Conservation (phyloP, 1,140 invertebrate species). For the Diachasmimorpha longicaudata region DNA sequence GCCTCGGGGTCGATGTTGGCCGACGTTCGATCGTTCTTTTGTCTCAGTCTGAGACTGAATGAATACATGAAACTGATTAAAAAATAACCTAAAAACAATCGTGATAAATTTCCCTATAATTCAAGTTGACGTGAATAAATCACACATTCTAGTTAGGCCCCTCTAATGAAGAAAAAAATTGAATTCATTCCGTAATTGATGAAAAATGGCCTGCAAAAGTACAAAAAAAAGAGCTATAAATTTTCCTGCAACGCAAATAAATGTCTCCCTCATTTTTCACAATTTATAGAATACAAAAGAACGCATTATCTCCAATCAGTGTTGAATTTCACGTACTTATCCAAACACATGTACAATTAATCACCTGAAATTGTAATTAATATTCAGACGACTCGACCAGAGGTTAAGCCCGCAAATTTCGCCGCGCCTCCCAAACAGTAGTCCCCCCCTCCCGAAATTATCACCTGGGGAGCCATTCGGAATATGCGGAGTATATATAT, state of each 20-base stretch:
- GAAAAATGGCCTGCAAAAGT: background rate
- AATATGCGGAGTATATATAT: background rate
- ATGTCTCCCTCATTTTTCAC: background rate
- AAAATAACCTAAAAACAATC: background rate
- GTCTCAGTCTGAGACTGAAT: no score
- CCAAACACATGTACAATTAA: background rate
- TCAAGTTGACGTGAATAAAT: background rate
- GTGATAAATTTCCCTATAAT: background rate
- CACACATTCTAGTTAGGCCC: no score
- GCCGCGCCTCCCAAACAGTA: background rate
- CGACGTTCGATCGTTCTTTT: no score
- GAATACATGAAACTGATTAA: no score
- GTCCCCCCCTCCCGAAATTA: background rate
- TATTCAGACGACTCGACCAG: background rate
- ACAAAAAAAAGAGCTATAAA: background rate
- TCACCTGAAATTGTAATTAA: conserved; percentile 5
- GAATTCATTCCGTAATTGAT: background rate
- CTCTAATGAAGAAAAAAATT: background rate
- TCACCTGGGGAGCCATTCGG: conserved; percentile 5
- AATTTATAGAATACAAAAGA: background rate
- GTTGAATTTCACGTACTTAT: conserved; percentile 3
- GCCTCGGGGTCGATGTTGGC: no score
- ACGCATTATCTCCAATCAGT: background rate
- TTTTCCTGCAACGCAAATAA: background rate
- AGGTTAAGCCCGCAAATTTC: background rate